Evolutionary conservation across 2,797 vertebrate genomes (phyloP).

Genomic region (Liparis tanakae): DNA sequence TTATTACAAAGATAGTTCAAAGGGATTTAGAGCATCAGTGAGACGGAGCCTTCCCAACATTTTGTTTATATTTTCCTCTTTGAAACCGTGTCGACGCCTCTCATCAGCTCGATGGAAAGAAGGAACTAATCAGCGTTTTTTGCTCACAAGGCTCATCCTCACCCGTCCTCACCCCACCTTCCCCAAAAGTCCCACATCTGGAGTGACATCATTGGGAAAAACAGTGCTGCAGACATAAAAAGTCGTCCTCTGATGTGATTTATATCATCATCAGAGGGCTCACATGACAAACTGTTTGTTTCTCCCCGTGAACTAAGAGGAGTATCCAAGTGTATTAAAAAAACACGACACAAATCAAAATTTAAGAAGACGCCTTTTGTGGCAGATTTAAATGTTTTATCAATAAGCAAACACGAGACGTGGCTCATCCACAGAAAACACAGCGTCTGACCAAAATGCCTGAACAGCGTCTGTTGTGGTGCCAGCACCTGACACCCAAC

Average conservation of each 20-base stretch:
- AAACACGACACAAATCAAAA: neutral
- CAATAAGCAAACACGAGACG: slow-evolving; percentile 30
- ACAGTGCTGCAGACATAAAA: slow-evolving; percentile 58
- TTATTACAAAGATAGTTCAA: slow-evolving; percentile 13
- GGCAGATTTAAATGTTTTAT: slow-evolving; percentile 19
- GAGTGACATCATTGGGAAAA: slow-evolving; percentile 75
- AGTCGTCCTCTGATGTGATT: slow-evolving; percentile 51
- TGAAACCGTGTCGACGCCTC: slow-evolving; percentile 49
- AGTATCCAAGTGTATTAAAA: slow-evolving; percentile 2
- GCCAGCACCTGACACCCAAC: slow-evolving; percentile 70
- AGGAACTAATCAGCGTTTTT: slow-evolving; percentile 70
- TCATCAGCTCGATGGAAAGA: slow-evolving; percentile 53
- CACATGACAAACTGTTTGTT: slow-evolving; percentile 5
- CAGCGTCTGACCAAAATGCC: slow-evolving; percentile 59
- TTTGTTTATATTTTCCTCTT: slow-evolving; percentile 26
- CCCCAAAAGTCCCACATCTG: slow-evolving; percentile 72
- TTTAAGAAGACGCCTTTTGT: slow-evolving; percentile 12
- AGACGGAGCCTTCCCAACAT: slow-evolving; percentile 24
- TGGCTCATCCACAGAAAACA: slow-evolving; percentile 56
- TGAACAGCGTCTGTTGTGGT: slow-evolving; percentile 54
- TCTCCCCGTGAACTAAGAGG: slow-evolving; percentile 18
- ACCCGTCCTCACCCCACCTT: slow-evolving; percentile 60
- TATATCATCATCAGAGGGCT: slow-evolving; percentile 34
- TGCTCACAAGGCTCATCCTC: slow-evolving; percentile 64
- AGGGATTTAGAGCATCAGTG: slow-evolving; percentile 1